Conservation (phyloP, 2,113 vertebrate genomes). For the Caloenas nicobarica region DNA sequence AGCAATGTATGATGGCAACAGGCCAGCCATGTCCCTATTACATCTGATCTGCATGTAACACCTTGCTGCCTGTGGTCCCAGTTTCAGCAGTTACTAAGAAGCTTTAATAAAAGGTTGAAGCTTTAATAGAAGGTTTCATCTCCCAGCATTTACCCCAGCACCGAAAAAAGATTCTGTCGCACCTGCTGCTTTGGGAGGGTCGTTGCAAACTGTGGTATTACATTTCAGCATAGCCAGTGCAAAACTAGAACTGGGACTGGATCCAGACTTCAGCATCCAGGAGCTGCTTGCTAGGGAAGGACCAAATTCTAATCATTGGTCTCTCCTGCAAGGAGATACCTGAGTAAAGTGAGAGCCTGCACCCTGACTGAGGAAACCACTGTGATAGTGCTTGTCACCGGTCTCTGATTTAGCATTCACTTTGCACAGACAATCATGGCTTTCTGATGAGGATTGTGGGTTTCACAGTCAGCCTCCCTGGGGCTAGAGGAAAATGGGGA, state of each 20-base stretch:
- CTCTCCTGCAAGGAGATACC: background rate
- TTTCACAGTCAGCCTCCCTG: background rate
- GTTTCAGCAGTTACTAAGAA: background rate
- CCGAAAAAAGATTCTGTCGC: background rate
- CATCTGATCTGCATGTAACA: fast-evolving
- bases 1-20: background rate
- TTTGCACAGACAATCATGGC: background rate
- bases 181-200: conserved; percentile 16
- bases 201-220: background rate
- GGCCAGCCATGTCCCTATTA: background rate
- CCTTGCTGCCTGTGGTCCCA: background rate
- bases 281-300: background rate
- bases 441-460: background rate
- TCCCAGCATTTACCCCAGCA: background rate
- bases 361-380: background rate
- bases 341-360: background rate
- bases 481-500: background rate
- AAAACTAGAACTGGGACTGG: background rate
- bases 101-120: background rate
- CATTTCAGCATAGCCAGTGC: background rate
- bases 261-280: background rate
- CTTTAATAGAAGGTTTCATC: background rate
- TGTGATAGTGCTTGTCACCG: background rate
- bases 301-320: background rate
- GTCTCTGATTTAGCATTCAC: background rate